phyloP scores from a whole-genome alignment of 2,113 vertebrate species.

The Coryphaenoides rupestris region DNA sequence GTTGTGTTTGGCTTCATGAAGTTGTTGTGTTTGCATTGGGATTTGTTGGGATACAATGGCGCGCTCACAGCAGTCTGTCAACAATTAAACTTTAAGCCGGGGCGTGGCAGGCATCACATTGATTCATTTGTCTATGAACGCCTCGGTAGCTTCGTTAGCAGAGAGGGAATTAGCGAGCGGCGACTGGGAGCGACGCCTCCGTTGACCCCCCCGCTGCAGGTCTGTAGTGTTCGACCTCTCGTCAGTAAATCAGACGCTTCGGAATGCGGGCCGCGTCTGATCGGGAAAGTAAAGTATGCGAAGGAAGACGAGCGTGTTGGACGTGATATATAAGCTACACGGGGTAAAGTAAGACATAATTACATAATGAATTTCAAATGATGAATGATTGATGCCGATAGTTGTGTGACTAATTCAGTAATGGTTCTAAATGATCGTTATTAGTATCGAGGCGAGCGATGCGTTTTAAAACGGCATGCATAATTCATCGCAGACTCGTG shows the following conservation, averaged over 20 bases:
- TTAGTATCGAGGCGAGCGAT: too few relatives aligned
- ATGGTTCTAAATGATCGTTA: too few relatives aligned
- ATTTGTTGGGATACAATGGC: conserved; percentile 18
- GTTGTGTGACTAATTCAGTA: too few relatives aligned
- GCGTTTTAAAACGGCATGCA: too few relatives aligned
- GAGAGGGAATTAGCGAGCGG: conserved; percentile 13
- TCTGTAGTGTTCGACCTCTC: conserved; percentile 10
- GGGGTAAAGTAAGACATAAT: too few relatives aligned
- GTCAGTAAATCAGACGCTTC: not conserved
- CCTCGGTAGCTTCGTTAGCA: conserved; percentile 6
- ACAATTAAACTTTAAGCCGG: conserved; percentile 48
- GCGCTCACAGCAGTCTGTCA: conserved; percentile 43
- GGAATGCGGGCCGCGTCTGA: not conserved
- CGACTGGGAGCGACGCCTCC: conserved; percentile 28
- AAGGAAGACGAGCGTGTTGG: too few relatives aligned
- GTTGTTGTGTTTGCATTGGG: conserved; percentile 9
- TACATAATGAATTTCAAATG: too few relatives aligned
- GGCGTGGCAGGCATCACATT: conserved; percentile 26
- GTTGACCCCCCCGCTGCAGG: conserved; percentile 19
- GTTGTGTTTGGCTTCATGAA: not conserved
- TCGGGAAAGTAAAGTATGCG: not conserved
- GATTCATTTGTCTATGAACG: conserved; percentile 32
- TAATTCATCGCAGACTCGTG: too few relatives aligned
- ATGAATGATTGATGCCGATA: too few relatives aligned
- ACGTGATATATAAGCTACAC: too few relatives aligned